Evolutionary conservation across 2,113 vertebrate species (phyloP).

Genomic region (Laticauda laticaudata): DNA sequence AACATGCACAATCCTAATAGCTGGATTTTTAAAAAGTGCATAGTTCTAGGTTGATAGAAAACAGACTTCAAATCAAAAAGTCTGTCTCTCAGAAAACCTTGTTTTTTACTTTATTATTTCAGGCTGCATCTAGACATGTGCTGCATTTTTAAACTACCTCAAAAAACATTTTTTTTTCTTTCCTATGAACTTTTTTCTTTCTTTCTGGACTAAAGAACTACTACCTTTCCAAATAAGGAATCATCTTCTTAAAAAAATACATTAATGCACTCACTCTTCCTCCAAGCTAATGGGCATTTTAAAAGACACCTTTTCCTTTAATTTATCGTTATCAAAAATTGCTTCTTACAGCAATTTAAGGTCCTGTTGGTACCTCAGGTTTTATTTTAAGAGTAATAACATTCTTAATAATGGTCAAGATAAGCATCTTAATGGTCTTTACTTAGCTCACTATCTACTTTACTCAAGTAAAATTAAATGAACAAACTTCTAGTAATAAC

Average conservation of each 20-base stretch:
- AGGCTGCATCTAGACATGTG: slow-evolving; percentile 49
- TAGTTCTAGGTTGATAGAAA: neutral
- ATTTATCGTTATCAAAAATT: slow-evolving; percentile 19
- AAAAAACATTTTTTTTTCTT: slow-evolving; percentile 44
- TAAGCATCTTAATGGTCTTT: slow-evolving; percentile 6
- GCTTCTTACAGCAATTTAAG: slow-evolving; percentile 17
- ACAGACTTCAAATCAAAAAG: slow-evolving; percentile 31
- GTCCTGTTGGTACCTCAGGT: slow-evolving; percentile 10
- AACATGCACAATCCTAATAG: neutral
- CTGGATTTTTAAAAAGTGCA: neutral
- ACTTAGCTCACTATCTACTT: slow-evolving; percentile 1
- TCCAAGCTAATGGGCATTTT: slow-evolving; percentile 21
- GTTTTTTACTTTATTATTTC: slow-evolving; percentile 46
- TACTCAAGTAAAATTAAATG: slow-evolving; percentile 28
- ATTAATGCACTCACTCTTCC: slow-evolving; percentile 37
- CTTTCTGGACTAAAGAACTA: slow-evolving; percentile 41
- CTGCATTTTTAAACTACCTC: slow-evolving; percentile 42
- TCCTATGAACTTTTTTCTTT: slow-evolving; percentile 23
- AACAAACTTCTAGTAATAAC: neutral
- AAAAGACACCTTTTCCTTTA: slow-evolving; percentile 33
- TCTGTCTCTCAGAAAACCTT: slow-evolving; percentile 38
- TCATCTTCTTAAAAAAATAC: slow-evolving; percentile 51
- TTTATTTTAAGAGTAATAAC: slow-evolving; percentile 27
- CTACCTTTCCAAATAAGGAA: slow-evolving; percentile 35
- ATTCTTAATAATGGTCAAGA: slow-evolving; percentile 18